Conservation (phyloP, 2,888 invertebrate species). For the Octonoba sinensis region DNA sequence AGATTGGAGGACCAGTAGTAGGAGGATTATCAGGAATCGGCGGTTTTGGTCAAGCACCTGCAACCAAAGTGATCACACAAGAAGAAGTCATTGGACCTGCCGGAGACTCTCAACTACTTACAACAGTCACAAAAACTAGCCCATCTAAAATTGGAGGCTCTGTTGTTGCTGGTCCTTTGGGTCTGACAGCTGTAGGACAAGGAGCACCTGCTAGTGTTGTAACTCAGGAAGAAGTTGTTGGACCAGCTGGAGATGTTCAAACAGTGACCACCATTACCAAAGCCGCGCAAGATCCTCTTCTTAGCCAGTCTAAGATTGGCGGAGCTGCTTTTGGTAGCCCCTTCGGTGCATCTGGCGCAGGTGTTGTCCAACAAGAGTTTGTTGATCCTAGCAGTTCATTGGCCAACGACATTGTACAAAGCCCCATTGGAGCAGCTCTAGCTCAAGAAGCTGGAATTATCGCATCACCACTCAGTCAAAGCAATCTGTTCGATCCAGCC, state of each 20-base stretch:
- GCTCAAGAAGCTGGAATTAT: constrained; percentile 22
- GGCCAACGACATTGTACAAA: constrained; percentile 37
- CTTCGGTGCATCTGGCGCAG: background rate
- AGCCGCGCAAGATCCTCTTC: constrained; percentile 3
- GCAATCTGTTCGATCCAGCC: constrained; percentile 20
- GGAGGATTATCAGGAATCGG: background rate
- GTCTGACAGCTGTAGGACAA: background rate
- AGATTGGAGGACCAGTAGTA: constrained; percentile 6
- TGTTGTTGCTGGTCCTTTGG: constrained; percentile 5
- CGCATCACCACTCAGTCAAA: constrained; percentile 29
- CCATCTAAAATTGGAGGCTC: constrained; percentile 25
- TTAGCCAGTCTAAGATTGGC: constrained; percentile 15
- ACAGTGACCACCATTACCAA: constrained; percentile 14
- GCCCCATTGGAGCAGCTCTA: constrained; percentile 31
- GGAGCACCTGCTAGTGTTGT: background rate
- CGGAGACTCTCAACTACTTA: constrained; percentile 27
- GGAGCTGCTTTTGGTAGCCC: constrained; percentile 2
- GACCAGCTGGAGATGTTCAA: constrained; percentile 8
- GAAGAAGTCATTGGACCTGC: constrained; percentile 35
- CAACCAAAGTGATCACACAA: constrained; percentile 13
- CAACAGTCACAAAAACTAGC: constrained; percentile 20
- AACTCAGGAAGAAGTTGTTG: constrained; percentile 16
- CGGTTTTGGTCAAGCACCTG: background rate
- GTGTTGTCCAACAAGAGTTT: constrained; percentile 37
- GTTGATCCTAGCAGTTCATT: constrained; percentile 24